phyloP scores from a whole-genome alignment of 2,113 vertebrate genomes.

The Marmota monax region DNA sequence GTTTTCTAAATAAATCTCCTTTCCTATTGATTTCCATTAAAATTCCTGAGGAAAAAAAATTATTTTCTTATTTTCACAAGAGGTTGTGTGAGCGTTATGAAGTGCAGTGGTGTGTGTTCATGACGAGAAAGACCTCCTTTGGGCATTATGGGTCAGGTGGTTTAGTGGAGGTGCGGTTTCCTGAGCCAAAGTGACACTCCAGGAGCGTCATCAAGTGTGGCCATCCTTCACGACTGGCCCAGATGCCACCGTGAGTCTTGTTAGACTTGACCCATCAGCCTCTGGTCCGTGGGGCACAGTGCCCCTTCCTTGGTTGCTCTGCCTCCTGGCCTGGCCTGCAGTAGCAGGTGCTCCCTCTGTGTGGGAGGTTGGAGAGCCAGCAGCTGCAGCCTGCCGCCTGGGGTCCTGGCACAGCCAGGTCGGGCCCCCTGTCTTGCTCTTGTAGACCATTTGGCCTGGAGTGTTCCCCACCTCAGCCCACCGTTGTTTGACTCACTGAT shows the following conservation, averaged over 20 bases:
- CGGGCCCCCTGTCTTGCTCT: accelerated
- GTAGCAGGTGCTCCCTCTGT: not conserved
- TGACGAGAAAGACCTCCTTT: not conserved
- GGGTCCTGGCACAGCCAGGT: not conserved
- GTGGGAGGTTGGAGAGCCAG: no score
- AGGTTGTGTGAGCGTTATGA: not conserved
- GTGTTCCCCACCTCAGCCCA: not conserved
- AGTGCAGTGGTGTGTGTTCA: not conserved
- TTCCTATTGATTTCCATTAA: slow-evolving; percentile 38
- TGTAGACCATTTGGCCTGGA: not conserved
- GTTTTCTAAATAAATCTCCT: not conserved
- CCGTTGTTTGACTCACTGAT: not conserved
- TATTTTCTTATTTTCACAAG: no score
- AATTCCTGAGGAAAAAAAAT: not conserved
- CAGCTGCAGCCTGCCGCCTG: not conserved
- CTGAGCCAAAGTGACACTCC: not conserved
- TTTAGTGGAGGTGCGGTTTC: accelerated
- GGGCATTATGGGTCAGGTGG: not conserved
- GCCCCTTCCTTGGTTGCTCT: not conserved
- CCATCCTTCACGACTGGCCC: not conserved
- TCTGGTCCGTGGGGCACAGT: not conserved
- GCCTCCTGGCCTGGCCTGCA: not conserved
- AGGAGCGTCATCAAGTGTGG: not conserved
- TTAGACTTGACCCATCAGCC: no score
- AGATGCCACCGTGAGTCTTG: accelerated